Percentiles rank a stretch among this genome's conserved stretches.
Evolutionary conservation across 1,140 invertebrate genomes (phyloP).

Genomic region (Leptopilina clavipes): DNA sequence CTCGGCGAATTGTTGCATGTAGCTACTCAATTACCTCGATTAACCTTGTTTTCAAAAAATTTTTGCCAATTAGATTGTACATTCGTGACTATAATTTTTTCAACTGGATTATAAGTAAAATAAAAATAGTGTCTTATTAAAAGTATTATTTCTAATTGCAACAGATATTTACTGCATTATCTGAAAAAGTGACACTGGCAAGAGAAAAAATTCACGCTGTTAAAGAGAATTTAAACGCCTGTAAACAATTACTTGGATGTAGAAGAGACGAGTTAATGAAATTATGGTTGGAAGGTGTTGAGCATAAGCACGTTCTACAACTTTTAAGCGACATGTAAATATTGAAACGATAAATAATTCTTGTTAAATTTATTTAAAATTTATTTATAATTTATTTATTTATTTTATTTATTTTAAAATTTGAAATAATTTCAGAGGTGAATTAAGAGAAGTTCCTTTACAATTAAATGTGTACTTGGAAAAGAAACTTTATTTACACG

Average conservation of each 20-base stretch:
- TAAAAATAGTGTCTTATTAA: neutral
- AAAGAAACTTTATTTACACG: conserved; percentile 89
- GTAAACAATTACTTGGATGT: conserved; percentile 92
- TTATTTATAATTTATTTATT: no score
- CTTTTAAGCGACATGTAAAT: conserved; percentile 92
- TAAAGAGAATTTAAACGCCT: conserved; percentile 92
- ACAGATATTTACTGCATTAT: conserved; percentile 88
- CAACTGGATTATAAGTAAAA: no score
- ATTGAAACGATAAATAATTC: conserved; percentile 19
- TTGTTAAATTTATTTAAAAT: conserved; percentile 37
- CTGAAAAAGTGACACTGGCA: conserved; percentile 84
- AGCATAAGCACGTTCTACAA: conserved; percentile 92
- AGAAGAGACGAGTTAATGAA: conserved; percentile 94
- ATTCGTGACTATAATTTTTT: no score
- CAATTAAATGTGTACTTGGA: conserved; percentile 82
- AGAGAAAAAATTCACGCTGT: conserved; percentile 88
- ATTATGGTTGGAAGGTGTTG: conserved; percentile 93
- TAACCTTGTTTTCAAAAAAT: no score
- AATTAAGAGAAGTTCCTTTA: conserved; percentile 86
- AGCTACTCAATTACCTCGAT: no score
- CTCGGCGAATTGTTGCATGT: no score
- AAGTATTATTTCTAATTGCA: neutral
- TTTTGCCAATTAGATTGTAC: no score
- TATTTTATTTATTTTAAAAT: conserved; percentile 42
- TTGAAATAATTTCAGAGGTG: conserved; percentile 78